Conservation (phyloP, 2,888 invertebrate genomes). For the Eilema caniola region DNA sequence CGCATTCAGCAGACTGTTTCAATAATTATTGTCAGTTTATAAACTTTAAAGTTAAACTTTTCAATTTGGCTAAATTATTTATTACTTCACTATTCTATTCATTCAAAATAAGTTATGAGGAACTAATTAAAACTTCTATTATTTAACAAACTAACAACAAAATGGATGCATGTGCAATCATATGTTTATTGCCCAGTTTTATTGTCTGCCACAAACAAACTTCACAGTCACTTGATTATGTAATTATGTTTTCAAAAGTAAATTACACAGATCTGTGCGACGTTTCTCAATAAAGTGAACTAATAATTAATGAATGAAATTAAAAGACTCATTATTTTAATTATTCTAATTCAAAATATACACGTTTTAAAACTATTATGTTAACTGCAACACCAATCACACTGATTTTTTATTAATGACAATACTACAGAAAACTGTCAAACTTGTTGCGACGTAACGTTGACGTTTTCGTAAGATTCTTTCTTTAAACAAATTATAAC, state of each 20-base stretch:
- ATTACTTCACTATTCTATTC: neutral
- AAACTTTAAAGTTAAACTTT: neutral
- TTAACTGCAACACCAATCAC: neutral
- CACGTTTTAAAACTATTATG: neutral
- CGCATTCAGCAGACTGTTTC: conserved; percentile 24
- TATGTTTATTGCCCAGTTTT: too few relatives aligned
- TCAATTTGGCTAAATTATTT: neutral
- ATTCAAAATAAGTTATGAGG: neutral
- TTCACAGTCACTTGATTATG: too few relatives aligned
- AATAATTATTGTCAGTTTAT: conserved; percentile 8
- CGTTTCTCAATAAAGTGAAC: neutral
- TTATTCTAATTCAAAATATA: neutral
- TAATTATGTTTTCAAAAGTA: too few relatives aligned
- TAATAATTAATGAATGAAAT: too few relatives aligned
- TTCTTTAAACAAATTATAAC: conserved; percentile 37
- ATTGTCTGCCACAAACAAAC: too few relatives aligned
- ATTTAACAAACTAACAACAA: too few relatives aligned
- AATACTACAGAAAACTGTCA: conserved; percentile 38
- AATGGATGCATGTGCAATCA: too few relatives aligned
- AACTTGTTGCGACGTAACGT: conserved; percentile 45
- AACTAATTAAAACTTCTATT: neutral
- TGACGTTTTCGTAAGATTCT: conserved; percentile 48
- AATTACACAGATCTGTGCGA: neutral
- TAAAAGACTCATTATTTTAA: too few relatives aligned
- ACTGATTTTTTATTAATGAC: neutral